Conservation (phyloP, 2,888 invertebrate genomes). For the Drosophila antonietae region DNA sequence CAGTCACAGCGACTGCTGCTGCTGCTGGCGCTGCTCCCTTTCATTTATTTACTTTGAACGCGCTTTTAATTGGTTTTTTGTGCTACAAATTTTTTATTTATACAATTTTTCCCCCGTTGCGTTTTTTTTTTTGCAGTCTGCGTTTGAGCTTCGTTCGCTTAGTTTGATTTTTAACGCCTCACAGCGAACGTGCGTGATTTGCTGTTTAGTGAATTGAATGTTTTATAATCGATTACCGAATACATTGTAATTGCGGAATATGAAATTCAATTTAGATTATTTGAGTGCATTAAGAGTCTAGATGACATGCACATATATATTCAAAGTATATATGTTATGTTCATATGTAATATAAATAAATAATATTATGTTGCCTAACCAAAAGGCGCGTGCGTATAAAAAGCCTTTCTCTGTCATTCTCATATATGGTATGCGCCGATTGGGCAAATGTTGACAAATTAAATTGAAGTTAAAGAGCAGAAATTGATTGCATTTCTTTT, state of each 20-base stretch:
- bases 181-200: constrained; percentile 23
- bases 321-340: neutral
- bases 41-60: constrained; percentile 43
- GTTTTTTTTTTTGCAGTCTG: constrained; percentile 66
- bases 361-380: constrained; percentile 50
- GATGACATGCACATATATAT: neutral
- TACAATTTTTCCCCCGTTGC: constrained; percentile 42
- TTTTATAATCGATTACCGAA: neutral
- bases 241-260: neutral
- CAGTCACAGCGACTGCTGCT: constrained; percentile 9
- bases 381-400: constrained; percentile 32
- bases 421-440: neutral
- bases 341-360: too few species aligned
- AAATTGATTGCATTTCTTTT: neutral
- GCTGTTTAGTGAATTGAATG: neutral
- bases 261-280: neutral
- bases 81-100: constrained; percentile 43
- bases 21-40: constrained; percentile 18
- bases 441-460: neutral
- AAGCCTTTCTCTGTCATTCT: neutral
- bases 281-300: neutral
- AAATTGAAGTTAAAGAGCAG: neutral
- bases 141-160: constrained; percentile 39
- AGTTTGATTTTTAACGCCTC: constrained; percentile 41
- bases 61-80: constrained; percentile 49